Conservation (phyloP, 2,797 vertebrate species). For the Intellagama lesueurii region DNA sequence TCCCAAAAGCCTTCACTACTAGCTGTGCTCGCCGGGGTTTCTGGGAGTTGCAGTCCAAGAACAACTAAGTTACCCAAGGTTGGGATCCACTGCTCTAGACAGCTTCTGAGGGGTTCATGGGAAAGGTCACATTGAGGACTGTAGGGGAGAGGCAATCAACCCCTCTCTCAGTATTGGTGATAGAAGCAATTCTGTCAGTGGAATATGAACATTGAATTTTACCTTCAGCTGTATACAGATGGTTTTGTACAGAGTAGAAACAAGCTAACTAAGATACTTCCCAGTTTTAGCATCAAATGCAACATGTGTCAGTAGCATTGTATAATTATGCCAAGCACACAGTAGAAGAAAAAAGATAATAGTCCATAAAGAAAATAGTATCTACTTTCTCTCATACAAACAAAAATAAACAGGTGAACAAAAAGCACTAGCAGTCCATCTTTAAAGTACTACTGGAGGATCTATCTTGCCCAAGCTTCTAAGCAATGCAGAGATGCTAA, state of each 20-base stretch:
- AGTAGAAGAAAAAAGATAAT: not conserved
- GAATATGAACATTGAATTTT: too few relatives aligned
- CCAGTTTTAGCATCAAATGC: conserved; percentile 28
- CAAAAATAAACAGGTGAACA: not conserved
- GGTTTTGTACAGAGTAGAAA: conserved; percentile 30
- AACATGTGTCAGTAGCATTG: conserved; percentile 28
- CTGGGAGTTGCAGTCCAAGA: too few relatives aligned
- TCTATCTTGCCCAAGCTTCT: not conserved
- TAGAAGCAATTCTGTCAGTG: too few relatives aligned
- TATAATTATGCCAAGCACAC: not conserved
- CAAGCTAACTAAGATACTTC: conserved; percentile 7
- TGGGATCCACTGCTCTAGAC: too few relatives aligned
- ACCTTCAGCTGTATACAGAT: too few relatives aligned
- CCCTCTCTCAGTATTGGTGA: too few relatives aligned
- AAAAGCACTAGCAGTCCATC: conserved; percentile 2
- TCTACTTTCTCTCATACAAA: conserved; percentile 16
- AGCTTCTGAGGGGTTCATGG: too few relatives aligned
- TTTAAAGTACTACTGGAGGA: rapidly evolving
- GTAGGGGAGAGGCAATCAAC: too few relatives aligned
- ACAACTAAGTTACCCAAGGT: too few relatives aligned
- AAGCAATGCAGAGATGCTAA: not conserved
- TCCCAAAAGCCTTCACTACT: too few relatives aligned
- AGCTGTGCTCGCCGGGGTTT: too few relatives aligned
- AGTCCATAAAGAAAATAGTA: conserved; percentile 16
- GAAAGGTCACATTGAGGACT: too few relatives aligned